Evolutionary conservation across 2,888 invertebrate species (phyloP).

Genomic region (Pherbina coryleti): DNA sequence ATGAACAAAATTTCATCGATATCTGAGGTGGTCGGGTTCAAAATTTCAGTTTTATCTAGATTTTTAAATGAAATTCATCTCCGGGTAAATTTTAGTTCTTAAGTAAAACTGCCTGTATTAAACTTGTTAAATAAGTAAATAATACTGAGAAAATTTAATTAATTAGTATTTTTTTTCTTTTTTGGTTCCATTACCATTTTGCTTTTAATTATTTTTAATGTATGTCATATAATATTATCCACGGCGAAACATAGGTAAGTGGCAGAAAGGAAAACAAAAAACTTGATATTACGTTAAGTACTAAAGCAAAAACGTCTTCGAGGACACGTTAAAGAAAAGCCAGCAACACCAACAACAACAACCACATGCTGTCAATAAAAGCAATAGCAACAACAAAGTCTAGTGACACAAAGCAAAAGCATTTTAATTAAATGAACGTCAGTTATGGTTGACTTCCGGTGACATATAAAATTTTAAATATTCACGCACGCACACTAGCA

Average conservation of each 20-base stretch:
- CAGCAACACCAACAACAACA: not conserved
- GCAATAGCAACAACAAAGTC: not conserved
- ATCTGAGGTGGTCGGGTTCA: too few relatives aligned
- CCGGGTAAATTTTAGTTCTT: too few relatives aligned
- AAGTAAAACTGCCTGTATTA: too few relatives aligned
- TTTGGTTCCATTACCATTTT: not conserved
- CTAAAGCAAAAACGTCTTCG: too few relatives aligned
- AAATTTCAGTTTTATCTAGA: too few relatives aligned
- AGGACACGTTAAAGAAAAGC: not conserved
- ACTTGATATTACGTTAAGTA: not conserved
- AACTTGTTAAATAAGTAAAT: too few relatives aligned
- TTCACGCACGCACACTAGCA: not conserved
- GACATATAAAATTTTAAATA: constrained; percentile 17
- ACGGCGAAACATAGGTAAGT: not conserved
- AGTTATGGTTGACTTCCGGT: constrained; percentile 24
- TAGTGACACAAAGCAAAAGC: not conserved
- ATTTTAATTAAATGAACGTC: constrained; percentile 34
- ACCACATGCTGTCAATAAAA: not conserved
- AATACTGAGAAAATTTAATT: too few relatives aligned
- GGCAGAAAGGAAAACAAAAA: not conserved
- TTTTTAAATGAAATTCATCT: too few relatives aligned
- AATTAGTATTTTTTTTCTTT: not conserved
- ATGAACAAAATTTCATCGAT: too few relatives aligned
- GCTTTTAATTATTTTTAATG: not conserved
- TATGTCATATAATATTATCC: not conserved